Percentiles rank a stretch among this genome's conserved stretches.
These are phyloP conservation scores for Siderastrea radians DNA, from an alignment of 92 coral and sea anemone genomes.

Conservation along the genomic window DNA sequence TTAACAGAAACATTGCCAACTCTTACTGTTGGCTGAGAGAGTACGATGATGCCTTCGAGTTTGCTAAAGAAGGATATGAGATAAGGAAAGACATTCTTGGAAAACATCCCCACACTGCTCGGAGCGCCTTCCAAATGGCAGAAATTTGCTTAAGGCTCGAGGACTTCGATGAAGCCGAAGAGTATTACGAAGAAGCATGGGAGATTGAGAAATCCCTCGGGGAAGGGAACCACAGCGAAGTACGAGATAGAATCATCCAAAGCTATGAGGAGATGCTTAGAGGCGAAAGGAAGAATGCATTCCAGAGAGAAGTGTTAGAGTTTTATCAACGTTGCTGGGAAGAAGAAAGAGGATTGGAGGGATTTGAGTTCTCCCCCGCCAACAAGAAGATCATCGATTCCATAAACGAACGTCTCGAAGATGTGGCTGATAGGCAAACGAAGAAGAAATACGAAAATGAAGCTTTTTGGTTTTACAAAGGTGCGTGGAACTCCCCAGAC, in stretches of 20 bases:
- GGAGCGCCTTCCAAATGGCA: conserved; percentile 74
- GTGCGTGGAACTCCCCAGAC: conserved; percentile 38
- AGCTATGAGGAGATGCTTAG: neutral
- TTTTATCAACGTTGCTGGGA: conserved; percentile 41
- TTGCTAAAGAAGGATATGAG: conserved; percentile 55
- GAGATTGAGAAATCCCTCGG: conserved; percentile 64
- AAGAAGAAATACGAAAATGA: conserved; percentile 14
- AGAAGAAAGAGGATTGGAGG: conserved; percentile 30
- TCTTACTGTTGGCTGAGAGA: conserved; percentile 39
- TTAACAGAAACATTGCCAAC: conserved; percentile 70
- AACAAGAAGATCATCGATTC: conserved; percentile 31
- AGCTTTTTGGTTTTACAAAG: conserved; percentile 37
- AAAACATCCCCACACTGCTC: conserved; percentile 48
- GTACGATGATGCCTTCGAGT: conserved; percentile 23
- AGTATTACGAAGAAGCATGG: conserved; percentile 62
- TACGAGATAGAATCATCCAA: conserved; percentile 28
- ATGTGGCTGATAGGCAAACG: neutral
- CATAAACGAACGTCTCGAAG: neutral
- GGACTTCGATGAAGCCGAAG: conserved; percentile 44
- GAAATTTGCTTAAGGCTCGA: conserved; percentile 14
- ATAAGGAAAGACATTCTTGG: conserved; percentile 70
- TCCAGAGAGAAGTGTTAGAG: conserved; percentile 16
- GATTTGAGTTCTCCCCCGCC: conserved; percentile 4
- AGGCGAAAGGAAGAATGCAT: neutral
- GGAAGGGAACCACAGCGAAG: conserved; percentile 65